Conservation (phyloP, 1,140 invertebrate genomes). For the Calephelis nemesis region DNA sequence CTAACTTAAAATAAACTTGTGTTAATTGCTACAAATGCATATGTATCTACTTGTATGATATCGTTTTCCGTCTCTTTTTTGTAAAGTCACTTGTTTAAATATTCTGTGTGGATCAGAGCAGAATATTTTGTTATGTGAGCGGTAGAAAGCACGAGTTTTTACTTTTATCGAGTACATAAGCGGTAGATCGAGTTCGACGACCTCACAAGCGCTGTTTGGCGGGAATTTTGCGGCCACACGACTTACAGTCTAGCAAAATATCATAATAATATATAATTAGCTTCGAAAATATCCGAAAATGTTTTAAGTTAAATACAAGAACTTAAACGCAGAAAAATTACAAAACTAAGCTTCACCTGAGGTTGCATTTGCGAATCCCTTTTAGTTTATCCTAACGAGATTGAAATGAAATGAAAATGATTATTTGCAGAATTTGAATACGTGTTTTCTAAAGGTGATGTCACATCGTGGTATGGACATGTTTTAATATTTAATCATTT, state of each 20-base stretch:
- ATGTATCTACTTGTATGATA: not conserved
- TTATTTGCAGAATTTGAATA: no score
- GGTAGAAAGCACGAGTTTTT: conserved; percentile 62
- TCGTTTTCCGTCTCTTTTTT: conserved; percentile 24
- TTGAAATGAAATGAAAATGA: no score
- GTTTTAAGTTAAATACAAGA: no score
- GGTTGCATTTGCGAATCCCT: not conserved
- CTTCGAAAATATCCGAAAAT: not conserved
- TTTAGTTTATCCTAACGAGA: not conserved
- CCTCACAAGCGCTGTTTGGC: conserved; percentile 49
- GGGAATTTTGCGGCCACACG: conserved; percentile 52
- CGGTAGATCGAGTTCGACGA: conserved; percentile 43
- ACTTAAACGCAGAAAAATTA: no score
- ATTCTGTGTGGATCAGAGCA: conserved; percentile 34
- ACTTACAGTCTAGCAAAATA: conserved; percentile 8
- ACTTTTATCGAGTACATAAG: conserved; percentile 63
- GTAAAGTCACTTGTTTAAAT: conserved; percentile 39
- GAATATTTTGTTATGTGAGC: conserved; percentile 53
- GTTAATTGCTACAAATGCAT: not conserved
- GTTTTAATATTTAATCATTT: no score
- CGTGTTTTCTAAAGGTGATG: no score
- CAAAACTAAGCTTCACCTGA: no score
- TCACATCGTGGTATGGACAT: no score
- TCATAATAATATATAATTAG: conserved; percentile 3
- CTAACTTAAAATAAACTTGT: not conserved